Conservation (phyloP, 2,113 vertebrate species). For the Catharus minimus region DNA sequence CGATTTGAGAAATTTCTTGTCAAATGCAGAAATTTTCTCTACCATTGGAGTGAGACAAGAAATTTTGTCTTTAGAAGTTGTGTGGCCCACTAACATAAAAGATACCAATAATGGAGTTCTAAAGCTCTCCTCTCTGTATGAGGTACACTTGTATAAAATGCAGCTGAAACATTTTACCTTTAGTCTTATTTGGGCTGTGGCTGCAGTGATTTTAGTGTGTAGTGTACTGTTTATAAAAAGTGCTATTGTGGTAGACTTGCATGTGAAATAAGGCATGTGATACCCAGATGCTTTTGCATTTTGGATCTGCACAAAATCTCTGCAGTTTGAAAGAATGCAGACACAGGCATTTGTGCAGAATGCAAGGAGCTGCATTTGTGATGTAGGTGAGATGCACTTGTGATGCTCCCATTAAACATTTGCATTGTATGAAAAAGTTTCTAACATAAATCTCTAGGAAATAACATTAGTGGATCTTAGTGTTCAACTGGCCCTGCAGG, state of each 20-base stretch:
- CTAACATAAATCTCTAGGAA: neutral
- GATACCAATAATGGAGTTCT: neutral
- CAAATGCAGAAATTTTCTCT: neutral
- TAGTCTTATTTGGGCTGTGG: neutral
- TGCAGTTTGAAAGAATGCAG: neutral
- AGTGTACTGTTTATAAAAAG: neutral
- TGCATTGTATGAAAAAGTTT: neutral
- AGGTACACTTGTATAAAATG: neutral
- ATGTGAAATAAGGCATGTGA: neutral
- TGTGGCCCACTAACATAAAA: neutral
- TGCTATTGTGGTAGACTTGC: rapidly evolving
- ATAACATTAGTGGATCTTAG: neutral
- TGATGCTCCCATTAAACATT: neutral
- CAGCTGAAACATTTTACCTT: neutral
- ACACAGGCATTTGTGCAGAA: neutral
- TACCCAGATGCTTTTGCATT: neutral
- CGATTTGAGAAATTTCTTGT: neutral
- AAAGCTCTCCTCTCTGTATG: neutral
- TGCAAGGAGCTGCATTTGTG: neutral
- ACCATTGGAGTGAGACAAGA: rapidly evolving
- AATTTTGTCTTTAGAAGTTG: neutral
- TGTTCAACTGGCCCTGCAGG: neutral
- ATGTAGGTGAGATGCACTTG: neutral
- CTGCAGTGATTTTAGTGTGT: neutral
- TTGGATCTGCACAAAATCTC: neutral